Percentiles rank a stretch among this genome's conserved stretches.
These are phyloP conservation scores for Mellivora capensis DNA, from an alignment of 2,113 vertebrate species.

Conservation along the genomic window DNA sequence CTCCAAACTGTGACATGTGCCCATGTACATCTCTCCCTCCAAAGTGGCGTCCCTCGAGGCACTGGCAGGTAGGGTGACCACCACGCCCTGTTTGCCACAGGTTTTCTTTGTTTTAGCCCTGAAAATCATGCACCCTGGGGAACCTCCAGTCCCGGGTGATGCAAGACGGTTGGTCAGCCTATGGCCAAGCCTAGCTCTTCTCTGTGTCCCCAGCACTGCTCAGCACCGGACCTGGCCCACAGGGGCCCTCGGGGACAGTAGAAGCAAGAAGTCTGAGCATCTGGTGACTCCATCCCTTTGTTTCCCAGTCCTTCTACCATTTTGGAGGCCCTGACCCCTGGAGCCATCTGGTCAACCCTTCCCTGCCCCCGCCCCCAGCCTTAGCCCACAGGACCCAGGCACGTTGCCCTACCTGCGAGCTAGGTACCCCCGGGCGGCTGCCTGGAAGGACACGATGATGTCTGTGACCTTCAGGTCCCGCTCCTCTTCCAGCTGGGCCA, in stretches of 20 bases:
- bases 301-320: too few relatives aligned
- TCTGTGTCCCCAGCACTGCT: not conserved
- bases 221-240: not conserved
- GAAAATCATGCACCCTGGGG: not conserved
- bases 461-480: slow-evolving; percentile 94
- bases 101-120: not conserved
- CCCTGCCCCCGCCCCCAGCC: not conserved
- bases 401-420: slow-evolving; percentile 85
- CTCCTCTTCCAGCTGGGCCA: slow-evolving; percentile 93
- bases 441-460: slow-evolving; percentile 94
- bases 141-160: too few relatives aligned
- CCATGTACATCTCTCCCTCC: not conserved
- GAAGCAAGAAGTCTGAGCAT: not conserved
- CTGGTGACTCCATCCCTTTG: accelerated
- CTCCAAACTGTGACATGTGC: accelerated
- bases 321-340: not conserved
- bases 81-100: accelerated
- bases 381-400: accelerated
- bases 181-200: not conserved
- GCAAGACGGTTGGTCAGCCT: not conserved
- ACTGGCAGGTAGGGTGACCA: accelerated
- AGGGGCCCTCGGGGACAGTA: accelerated
- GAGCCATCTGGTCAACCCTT: not conserved
- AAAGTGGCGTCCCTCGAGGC: accelerated
- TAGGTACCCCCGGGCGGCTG: slow-evolving; percentile 89